Conservation (phyloP, 2,113 vertebrate species). For the Ciconia boyciana region DNA sequence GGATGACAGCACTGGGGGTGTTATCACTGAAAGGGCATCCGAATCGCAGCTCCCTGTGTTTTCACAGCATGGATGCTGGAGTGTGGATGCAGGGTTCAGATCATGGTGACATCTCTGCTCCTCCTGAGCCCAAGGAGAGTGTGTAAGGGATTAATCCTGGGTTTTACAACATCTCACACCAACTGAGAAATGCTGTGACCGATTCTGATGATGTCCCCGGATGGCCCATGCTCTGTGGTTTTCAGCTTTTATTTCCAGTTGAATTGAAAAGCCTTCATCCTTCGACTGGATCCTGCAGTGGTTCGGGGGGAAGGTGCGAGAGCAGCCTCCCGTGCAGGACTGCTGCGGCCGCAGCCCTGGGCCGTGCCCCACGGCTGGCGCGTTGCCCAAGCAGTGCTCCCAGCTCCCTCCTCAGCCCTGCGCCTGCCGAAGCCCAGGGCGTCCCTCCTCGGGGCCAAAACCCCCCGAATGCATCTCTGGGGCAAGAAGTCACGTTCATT, state of each 20-base stretch:
- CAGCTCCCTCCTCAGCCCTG: not conserved
- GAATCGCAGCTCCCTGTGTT: not conserved
- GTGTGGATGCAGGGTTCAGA: not conserved
- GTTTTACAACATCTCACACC: not conserved
- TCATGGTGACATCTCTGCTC: not conserved
- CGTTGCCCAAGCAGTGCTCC: fast-evolving
- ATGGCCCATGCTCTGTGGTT: not conserved
- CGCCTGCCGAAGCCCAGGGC: fast-evolving
- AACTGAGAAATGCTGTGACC: not conserved
- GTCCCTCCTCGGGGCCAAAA: fast-evolving
- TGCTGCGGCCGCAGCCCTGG: not conserved
- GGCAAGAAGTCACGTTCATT: not conserved
- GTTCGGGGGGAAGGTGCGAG: not conserved
- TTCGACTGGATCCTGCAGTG: not conserved
- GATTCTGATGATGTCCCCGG: fast-evolving
- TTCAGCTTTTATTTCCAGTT: not conserved
- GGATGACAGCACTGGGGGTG: not conserved
- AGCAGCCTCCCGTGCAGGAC: fast-evolving
- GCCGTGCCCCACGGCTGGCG: fast-evolving
- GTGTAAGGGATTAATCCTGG: not conserved
- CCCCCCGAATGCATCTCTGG: not conserved
- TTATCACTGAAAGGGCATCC: not conserved
- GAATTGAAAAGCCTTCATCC: not conserved
- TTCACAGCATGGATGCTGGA: not conserved
- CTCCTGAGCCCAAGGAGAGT: fast-evolving